Conservation (phyloP, 2,113 vertebrate species). For the Chauna torquata region DNA sequence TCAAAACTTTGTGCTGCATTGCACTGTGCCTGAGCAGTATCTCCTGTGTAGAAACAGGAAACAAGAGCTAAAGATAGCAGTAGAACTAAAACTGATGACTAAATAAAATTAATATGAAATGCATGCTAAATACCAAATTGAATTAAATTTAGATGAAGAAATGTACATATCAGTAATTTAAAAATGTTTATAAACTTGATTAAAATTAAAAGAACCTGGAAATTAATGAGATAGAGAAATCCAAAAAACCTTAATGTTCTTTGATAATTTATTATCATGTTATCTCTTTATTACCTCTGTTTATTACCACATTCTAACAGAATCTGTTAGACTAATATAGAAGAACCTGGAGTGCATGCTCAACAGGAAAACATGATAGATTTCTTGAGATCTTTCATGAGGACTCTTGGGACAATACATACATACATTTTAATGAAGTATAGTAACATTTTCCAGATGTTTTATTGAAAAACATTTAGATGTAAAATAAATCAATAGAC, state of each 20-base stretch:
- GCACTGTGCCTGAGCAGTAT: neutral
- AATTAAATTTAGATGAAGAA: neutral
- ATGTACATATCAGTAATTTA: neutral
- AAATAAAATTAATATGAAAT: neutral
- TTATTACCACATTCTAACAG: neutral
- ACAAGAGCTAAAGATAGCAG: neutral
- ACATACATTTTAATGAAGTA: neutral
- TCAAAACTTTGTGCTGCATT: neutral
- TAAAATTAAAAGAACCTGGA: neutral
- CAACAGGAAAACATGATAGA: neutral
- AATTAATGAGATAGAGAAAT: neutral
- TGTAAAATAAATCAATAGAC: slow-evolving; percentile 1
- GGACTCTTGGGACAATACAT: neutral
- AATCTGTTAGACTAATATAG: neutral
- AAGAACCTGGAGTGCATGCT: neutral
- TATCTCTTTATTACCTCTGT: neutral
- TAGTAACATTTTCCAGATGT: neutral
- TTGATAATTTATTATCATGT: neutral
- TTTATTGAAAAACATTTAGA: slow-evolving; percentile 1
- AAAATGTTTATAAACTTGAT: neutral
- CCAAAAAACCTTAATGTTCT: neutral
- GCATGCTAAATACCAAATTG: neutral
- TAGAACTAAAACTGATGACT: neutral
- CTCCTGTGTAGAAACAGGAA: neutral
- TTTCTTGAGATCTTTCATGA: neutral